Conservation (phyloP, 2,888 invertebrate species). For the Neoaliturus tenellus region DNA sequence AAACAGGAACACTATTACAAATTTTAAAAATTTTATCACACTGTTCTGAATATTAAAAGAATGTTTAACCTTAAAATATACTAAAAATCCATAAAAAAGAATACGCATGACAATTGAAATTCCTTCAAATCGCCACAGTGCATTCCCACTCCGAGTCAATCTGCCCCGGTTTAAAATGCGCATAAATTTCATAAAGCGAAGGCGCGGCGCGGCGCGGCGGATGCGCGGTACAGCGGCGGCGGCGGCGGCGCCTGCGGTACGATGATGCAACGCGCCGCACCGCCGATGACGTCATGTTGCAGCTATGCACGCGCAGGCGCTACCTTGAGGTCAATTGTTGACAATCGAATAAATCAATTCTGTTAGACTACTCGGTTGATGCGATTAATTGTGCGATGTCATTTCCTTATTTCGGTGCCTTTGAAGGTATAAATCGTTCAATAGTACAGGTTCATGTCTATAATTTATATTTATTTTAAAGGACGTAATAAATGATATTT, state of each 20-base stretch:
- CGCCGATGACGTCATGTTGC: background rate
- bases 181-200: slow-evolving; percentile 9
- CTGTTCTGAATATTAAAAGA: too few species aligned
- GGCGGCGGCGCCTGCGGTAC: background rate
- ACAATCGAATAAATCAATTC: slow-evolving; percentile 10
- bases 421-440: too few species aligned
- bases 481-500: too few species aligned
- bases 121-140: too few species aligned
- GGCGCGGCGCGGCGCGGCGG: background rate
- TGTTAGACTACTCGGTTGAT: background rate
- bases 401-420: background rate
- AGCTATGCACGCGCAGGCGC: slow-evolving; percentile 10
- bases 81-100: too few species aligned
- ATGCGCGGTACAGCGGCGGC: too few species aligned
- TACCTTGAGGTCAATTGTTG: slow-evolving; percentile 13
- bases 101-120: too few species aligned
- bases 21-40: too few species aligned
- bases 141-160: background rate
- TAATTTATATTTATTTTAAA: too few species aligned
- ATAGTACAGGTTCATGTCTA: too few species aligned
- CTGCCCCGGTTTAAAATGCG: slow-evolving; percentile 24
- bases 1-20: too few species aligned
- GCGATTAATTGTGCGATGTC: background rate
- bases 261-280: background rate
- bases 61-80: too few species aligned